These are phyloP conservation scores for Chymomyza costata DNA, from an alignment of 1,140 invertebrate genomes.

Conservation along the genomic window DNA sequence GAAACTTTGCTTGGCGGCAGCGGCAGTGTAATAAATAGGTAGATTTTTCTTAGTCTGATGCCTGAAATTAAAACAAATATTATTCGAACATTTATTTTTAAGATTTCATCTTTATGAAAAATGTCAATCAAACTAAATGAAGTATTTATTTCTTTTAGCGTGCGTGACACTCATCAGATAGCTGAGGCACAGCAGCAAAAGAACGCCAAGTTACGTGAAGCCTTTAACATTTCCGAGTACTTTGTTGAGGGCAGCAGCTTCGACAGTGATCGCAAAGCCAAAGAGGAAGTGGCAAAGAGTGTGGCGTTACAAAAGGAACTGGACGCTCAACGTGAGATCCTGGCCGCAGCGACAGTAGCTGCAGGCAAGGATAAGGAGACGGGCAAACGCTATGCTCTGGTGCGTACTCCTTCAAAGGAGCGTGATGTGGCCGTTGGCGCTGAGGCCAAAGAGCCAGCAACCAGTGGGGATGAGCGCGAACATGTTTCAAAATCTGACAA, in stretches of 20 bases:
- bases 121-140: no score
- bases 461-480: slow-evolving; percentile 52
- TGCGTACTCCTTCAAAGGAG: slow-evolving; percentile 79
- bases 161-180: slow-evolving; percentile 95
- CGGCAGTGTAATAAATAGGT: slow-evolving; percentile 45
- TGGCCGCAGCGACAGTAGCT: slow-evolving; percentile 75
- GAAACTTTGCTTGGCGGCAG: slow-evolving; percentile 50
- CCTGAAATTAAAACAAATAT: no score
- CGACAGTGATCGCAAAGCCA: slow-evolving; percentile 88
- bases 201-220: slow-evolving; percentile 92
- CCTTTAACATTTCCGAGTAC: slow-evolving; percentile 94
- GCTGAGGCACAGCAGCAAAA: slow-evolving; percentile 97
- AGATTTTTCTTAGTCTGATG: not conserved
- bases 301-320: slow-evolving; percentile 77
- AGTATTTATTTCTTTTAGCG: slow-evolving; percentile 78
- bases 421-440: slow-evolving; percentile 28
- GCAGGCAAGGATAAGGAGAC: slow-evolving; percentile 71
- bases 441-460: slow-evolving; percentile 16
- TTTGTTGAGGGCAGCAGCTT: slow-evolving; percentile 96
- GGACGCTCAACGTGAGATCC: slow-evolving; percentile 74
- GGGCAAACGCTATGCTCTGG: slow-evolving; percentile 79
- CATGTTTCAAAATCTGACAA: slow-evolving; percentile 75
- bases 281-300: slow-evolving; percentile 83
- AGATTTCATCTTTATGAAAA: no score
- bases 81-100: no score